Percentiles rank a stretch among this genome's conserved stretches.
phyloP scores from a whole-genome alignment of 1,140 invertebrate genomes.

The Hycleus phaleratus region DNA sequence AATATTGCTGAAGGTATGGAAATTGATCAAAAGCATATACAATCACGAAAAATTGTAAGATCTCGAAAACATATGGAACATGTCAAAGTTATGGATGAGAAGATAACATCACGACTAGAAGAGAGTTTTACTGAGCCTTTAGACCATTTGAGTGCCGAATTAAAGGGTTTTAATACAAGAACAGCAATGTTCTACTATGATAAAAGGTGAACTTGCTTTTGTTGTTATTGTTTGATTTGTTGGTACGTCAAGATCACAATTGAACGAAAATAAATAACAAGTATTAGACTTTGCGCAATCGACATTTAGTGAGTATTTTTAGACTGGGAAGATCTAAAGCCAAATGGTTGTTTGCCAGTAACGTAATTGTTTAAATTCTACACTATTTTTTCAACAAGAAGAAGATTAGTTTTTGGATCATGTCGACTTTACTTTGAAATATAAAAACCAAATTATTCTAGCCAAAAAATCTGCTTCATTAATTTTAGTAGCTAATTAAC shows the following conservation, averaged over 20 bases:
- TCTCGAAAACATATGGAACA: conserved; percentile 39
- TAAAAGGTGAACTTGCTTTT: conserved; percentile 49
- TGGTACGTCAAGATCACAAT: too few relatives aligned
- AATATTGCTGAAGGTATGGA: conserved; percentile 46
- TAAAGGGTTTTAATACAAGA: conserved; percentile 55
- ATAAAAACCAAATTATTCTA: not conserved
- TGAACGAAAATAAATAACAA: too few relatives aligned
- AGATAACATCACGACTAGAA: conserved; percentile 40
- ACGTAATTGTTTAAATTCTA: too few relatives aligned
- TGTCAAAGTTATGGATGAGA: conserved; percentile 41
- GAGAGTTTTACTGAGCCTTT: conserved; percentile 49
- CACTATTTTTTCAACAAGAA: too few relatives aligned
- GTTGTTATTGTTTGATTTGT: too few relatives aligned
- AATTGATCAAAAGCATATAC: conserved; percentile 37
- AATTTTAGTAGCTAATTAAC: not conserved
- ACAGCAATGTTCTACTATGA: conserved; percentile 51
- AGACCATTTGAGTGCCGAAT: conserved; percentile 49
- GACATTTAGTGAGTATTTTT: too few relatives aligned
- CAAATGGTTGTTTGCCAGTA: too few relatives aligned
- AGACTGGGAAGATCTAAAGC: too few relatives aligned
- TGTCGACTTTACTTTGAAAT: not conserved
- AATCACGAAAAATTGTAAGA: not conserved
- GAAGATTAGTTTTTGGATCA: not conserved
- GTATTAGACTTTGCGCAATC: too few relatives aligned
- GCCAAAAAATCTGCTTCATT: too few relatives aligned